phyloP scores from a whole-genome alignment of 2,797 vertebrate genomes.

The Acanthurus tractus region DNA sequence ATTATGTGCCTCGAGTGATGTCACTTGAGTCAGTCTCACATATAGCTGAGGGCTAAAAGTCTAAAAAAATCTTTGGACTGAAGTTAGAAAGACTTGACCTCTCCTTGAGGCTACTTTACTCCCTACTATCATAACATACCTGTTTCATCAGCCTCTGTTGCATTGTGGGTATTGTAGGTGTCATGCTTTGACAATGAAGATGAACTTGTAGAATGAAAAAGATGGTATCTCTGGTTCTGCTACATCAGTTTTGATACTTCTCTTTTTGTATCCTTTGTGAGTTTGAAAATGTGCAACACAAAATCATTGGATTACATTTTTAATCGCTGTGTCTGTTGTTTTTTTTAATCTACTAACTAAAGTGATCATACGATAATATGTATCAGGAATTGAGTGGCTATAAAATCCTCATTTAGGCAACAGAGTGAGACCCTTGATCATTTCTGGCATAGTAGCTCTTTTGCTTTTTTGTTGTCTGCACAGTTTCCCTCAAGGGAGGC shows the following conservation, averaged over 20 bases:
- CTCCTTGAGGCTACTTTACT: not conserved
- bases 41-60: not conserved
- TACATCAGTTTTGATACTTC: not conserved
- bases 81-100: not conserved
- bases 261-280: not conserved
- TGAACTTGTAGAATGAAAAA: not conserved
- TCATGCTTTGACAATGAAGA: not conserved
- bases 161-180: not conserved
- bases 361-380: not conserved
- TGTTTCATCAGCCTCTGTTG: not conserved
- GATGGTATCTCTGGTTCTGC: not conserved
- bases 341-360: not conserved
- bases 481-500: not conserved
- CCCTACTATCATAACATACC: not conserved
- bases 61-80: not conserved
- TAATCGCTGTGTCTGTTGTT: not conserved
- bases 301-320: not conserved
- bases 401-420: conserved; percentile 29
- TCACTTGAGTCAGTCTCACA: not conserved
- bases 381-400: conserved; percentile 3
- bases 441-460: conserved; percentile 11
- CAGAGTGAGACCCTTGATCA: conserved; percentile 13
- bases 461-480: not conserved
- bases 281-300: not conserved
- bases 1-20: not conserved